Conservation (phyloP, 2,888 invertebrate species). For the Anthoptus insignis region DNA sequence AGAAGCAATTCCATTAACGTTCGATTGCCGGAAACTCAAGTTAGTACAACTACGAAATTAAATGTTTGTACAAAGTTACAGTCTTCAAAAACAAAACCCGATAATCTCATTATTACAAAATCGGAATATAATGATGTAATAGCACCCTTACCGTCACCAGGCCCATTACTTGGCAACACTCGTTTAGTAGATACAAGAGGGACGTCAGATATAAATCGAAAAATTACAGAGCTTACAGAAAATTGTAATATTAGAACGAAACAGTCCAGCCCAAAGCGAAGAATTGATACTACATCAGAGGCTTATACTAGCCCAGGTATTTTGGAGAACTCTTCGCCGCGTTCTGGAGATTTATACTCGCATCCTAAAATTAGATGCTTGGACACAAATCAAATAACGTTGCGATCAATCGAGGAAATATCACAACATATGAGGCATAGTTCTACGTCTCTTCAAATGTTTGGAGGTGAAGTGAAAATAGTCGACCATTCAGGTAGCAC, state of each 20-base stretch:
- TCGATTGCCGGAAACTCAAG: conserved; percentile 84
- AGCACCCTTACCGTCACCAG: conserved; percentile 93
- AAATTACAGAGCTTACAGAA: conserved; percentile 56
- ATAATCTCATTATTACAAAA: conserved; percentile 84
- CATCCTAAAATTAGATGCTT: conserved; percentile 83
- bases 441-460: conserved; percentile 88
- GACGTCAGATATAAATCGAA: conserved; percentile 75
- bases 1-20: conserved; percentile 88
- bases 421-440: conserved; percentile 86
- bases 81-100: conserved; percentile 80
- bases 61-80: conserved; percentile 69
- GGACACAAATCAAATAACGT: conserved; percentile 77
- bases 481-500: conserved; percentile 90
- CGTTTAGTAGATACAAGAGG: conserved; percentile 90
- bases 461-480: conserved; percentile 93
- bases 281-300: conserved; percentile 73
- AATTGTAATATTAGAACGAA: conserved; percentile 68
- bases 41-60: conserved; percentile 67
- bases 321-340: conserved; percentile 75
- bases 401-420: conserved; percentile 87
- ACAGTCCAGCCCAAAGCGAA: conserved; percentile 74
- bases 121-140: conserved; percentile 81
- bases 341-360: conserved; percentile 73
- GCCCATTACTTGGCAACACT: conserved; percentile 94
- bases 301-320: conserved; percentile 76